These are phyloP conservation scores for Pseudomyrmex pallidus DNA, from an alignment of 1,140 invertebrate genomes.

Conservation along the genomic window DNA sequence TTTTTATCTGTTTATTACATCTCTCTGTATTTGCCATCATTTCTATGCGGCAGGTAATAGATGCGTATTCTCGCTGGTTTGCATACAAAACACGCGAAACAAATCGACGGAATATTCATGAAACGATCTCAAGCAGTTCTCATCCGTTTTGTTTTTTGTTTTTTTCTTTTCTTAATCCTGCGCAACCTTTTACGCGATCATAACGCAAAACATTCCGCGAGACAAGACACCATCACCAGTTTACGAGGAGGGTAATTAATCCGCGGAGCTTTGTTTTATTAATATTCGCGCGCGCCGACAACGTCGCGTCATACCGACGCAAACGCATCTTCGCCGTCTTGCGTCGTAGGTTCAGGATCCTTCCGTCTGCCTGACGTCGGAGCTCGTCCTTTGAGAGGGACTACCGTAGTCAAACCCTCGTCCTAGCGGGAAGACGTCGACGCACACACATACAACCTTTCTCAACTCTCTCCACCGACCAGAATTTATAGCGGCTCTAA, in stretches of 20 bases:
- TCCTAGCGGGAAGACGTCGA: constrained; percentile 63
- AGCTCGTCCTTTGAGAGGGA: constrained; percentile 67
- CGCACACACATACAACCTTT: background rate
- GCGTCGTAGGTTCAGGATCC: constrained; percentile 43
- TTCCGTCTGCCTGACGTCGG: constrained; percentile 60
- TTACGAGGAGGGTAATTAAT: constrained; percentile 30
- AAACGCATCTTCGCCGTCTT: constrained; percentile 10
- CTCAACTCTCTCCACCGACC: background rate
- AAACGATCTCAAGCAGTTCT: constrained; percentile 32
- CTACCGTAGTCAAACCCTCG: constrained; percentile 61
- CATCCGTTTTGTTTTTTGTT: background rate
- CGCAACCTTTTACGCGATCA: background rate
- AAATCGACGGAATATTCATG: constrained; percentile 63
- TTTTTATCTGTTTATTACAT: background rate
- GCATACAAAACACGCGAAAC: constrained; percentile 36
- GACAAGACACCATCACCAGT: background rate
- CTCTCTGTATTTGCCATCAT: constrained; percentile 9
- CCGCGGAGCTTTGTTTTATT: constrained; percentile 33
- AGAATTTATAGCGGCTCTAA: constrained; percentile 65
- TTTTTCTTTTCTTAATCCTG: background rate
- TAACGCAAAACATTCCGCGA: constrained; percentile 25
- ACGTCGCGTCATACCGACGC: constrained; percentile 2
- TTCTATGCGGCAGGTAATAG: constrained; percentile 19
- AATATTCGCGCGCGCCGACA: constrained; percentile 18
- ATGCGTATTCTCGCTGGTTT: constrained; percentile 25